Base-by-base conservation (phyloP, 2,888 invertebrate genomes). In the Conops quadrifasciatus region DNA sequence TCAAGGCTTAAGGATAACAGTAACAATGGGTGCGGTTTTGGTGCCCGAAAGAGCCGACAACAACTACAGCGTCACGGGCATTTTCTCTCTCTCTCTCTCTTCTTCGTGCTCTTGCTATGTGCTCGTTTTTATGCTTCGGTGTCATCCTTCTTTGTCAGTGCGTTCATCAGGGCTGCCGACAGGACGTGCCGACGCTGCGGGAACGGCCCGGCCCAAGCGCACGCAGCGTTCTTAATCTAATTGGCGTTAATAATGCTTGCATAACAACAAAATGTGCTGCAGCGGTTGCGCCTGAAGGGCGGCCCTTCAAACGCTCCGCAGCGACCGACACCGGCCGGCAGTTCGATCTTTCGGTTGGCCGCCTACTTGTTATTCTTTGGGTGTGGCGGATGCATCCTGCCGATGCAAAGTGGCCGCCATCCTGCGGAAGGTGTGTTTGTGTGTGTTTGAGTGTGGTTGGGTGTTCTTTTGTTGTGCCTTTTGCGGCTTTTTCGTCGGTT, bases 231-330 rank as follows among this genome's bases (percentile, higher is more conserved):
- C 67, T 78, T 82, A 82, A 82, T 82, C 82, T 82, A 82, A 82
- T 82, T 82, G 82, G 82, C 81, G 81, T 82, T 82, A 82, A 82
- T 80, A 81, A 80, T 78, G 73, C 80, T 59, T 67, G 21, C 30
- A 63, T 71, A 74, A 73, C 72, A 75, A 80, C 78, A 78, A 58
- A 58, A 47, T 47, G 47, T n/a, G 49, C 68, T 51, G 68, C 68
- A 45, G 43, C 58, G n/a, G 56, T 58, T 58, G 45, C 62, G 45
- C 67, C 47, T 68, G n/a, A 16, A n/a, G n/a, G 7, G 13, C 15
- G 3, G 21, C 43, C 47, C 45, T 45, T 28, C 60, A 43, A 19
- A 63, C 19, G 45, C 26, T 58, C 9, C 16, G 13, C 9, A 21
- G 53, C 53, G 5, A 26, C n/a, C n/a, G 36, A 36, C 9, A 36